Evolutionary conservation across 2,113 vertebrate genomes (phyloP).

Genomic region (Cichladusa arquata): DNA sequence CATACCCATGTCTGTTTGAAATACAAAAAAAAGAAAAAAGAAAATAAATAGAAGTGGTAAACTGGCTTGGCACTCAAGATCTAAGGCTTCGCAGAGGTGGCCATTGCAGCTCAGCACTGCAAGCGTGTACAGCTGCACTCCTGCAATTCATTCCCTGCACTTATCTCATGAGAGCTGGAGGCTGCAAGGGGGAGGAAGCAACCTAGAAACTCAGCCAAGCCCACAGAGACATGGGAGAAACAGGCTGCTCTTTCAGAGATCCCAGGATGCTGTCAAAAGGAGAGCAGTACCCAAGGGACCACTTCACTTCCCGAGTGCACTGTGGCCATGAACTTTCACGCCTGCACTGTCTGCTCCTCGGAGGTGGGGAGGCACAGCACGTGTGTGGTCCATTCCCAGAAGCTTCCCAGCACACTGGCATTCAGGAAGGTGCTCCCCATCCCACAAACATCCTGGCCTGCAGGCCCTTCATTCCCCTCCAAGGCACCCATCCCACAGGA

Average conservation of each 20-base stretch:
- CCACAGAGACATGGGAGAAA: neutral
- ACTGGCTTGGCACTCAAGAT: neutral
- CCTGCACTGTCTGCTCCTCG: neutral
- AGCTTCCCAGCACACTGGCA: neutral
- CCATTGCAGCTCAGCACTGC: accelerated
- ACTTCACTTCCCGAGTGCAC: accelerated
- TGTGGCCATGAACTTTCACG: accelerated
- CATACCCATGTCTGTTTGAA: neutral
- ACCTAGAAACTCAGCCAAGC: constrained; percentile 19
- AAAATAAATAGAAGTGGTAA: neutral
- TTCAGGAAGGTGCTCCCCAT: neutral
- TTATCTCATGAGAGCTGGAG: neutral
- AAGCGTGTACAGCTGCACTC: accelerated
- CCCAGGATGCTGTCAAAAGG: neutral
- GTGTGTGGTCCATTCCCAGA: neutral
- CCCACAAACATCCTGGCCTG: neutral
- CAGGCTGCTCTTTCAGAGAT: neutral
- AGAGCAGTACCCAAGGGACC: neutral
- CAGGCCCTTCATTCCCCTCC: neutral
- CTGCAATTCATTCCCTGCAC: neutral
- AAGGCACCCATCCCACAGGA: neutral
- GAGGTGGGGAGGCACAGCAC: neutral
- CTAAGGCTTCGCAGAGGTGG: neutral
- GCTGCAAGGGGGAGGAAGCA: neutral
- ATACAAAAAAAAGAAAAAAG: neutral